A percentile compares a stretch with the other conserved stretches of the same genome.
Evolutionary conservation across 2,113 vertebrate species (phyloP).

Genomic region (Fregata magnificens): DNA sequence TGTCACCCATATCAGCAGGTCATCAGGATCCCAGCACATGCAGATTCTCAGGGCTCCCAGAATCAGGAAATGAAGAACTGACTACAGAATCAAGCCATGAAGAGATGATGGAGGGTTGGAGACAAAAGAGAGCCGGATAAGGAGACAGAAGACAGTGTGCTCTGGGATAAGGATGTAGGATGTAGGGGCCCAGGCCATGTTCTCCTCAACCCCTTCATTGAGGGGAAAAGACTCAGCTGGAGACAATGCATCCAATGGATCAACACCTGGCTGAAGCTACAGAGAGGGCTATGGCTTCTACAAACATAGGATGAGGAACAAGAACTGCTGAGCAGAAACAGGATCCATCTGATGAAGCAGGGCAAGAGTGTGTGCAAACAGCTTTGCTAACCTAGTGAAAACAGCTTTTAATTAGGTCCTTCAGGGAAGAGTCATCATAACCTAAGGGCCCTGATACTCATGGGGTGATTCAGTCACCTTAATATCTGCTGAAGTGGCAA

Average conservation of each 20-base stretch:
- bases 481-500: not conserved
- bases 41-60: not conserved
- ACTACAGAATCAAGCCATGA: not conserved
- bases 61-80: not conserved
- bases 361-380: not conserved
- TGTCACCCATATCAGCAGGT: not conserved
- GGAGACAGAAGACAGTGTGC: not conserved
- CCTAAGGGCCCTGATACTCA: not conserved
- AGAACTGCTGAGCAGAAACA: not conserved
- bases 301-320: not conserved
- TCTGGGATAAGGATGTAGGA: not conserved
- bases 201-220: not conserved
- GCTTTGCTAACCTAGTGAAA: not conserved
- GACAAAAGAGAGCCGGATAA: not conserved
- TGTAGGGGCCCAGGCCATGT: not conserved
- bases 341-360: not conserved
- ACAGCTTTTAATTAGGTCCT: not conserved
- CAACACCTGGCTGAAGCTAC: not conserved
- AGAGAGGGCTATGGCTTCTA: not conserved
- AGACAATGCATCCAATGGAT: not conserved
- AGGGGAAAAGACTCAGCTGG: not conserved
- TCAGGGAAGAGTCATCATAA: not conserved
- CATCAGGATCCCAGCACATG: not conserved
- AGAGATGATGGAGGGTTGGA: not conserved
- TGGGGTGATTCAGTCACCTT: not conserved